A percentile compares a stretch with the other conserved stretches of the same genome.
Conservation (phyloP, 2,797 vertebrate species). For the Lepilemur septentrionalis region DNA sequence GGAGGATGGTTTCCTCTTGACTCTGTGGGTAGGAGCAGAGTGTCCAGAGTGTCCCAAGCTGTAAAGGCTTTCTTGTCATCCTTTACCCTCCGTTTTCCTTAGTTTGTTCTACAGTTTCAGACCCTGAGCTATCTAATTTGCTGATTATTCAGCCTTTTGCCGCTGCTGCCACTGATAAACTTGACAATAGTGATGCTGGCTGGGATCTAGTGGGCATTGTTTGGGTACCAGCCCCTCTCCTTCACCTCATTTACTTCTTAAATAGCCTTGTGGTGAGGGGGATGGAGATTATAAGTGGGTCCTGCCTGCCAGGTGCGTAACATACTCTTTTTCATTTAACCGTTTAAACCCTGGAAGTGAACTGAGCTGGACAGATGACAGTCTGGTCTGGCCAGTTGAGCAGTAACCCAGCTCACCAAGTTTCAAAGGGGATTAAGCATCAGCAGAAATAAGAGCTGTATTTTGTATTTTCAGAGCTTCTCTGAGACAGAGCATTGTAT, state of each 20-base stretch:
- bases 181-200: not conserved
- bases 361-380: too few relatives aligned
- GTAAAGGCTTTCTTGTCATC: not conserved
- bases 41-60: not conserved
- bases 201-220: not conserved
- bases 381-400: not conserved
- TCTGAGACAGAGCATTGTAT: not conserved
- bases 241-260: not conserved
- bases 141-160: not conserved
- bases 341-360: not conserved
- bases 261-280: not conserved
- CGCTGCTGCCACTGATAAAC: not conserved
- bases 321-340: not conserved
- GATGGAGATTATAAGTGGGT: not conserved
- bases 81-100: not conserved
- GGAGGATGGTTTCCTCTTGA: not conserved
- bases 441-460: not conserved
- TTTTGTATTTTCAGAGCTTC: not conserved
- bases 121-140: not conserved
- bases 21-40: not conserved
- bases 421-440: not conserved
- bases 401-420: not conserved
- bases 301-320: not conserved
- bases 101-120: not conserved
- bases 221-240: not conserved